A percentile compares a stretch with the other conserved stretches of the same genome.
Conservation (phyloP, 2,888 invertebrate genomes). For the Drosophila putrida region DNA sequence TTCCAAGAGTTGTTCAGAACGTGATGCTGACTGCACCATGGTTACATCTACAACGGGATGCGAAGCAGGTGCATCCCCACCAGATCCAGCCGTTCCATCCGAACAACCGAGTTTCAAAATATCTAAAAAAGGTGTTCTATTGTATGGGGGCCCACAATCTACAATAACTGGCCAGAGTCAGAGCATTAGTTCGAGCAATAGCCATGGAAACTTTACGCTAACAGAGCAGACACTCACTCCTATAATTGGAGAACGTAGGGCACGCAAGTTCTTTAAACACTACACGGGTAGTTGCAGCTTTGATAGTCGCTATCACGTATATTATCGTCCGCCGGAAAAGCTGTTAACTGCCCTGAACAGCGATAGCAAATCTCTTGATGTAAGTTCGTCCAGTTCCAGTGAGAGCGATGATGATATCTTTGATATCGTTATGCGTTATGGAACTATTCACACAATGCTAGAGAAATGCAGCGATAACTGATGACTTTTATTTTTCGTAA, state of each 20-base stretch:
- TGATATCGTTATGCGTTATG: constrained; percentile 57
- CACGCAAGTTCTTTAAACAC: constrained; percentile 75
- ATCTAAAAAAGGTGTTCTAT: constrained; percentile 61
- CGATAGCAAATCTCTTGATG: constrained; percentile 8
- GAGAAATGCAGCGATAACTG: constrained; percentile 30
- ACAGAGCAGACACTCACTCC: constrained; percentile 72
- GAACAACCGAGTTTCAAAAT: constrained; percentile 27
- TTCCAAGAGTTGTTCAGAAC: neutral
- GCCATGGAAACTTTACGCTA: constrained; percentile 58
- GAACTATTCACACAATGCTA: constrained; percentile 59
- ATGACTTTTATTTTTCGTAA: constrained; percentile 18
- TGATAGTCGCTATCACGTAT: constrained; percentile 71
- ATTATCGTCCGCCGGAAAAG: constrained; percentile 72
- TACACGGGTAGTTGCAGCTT: constrained; percentile 75
- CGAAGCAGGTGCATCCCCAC: constrained; percentile 21
- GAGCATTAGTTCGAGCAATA: constrained; percentile 21
- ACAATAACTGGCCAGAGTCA: constrained; percentile 2
- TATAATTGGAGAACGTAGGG: constrained; percentile 69
- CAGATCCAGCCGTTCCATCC: neutral
- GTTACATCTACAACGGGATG: constrained; percentile 77
- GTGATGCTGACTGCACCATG: constrained; percentile 71
- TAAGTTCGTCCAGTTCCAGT: constrained; percentile 44
- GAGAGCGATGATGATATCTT: constrained; percentile 74
- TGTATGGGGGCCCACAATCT: constrained; percentile 61
- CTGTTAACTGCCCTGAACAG: constrained; percentile 36